These are phyloP conservation scores for Tachystola acroxantha DNA, from an alignment of 2,888 invertebrate species.

Conservation along the genomic window DNA sequence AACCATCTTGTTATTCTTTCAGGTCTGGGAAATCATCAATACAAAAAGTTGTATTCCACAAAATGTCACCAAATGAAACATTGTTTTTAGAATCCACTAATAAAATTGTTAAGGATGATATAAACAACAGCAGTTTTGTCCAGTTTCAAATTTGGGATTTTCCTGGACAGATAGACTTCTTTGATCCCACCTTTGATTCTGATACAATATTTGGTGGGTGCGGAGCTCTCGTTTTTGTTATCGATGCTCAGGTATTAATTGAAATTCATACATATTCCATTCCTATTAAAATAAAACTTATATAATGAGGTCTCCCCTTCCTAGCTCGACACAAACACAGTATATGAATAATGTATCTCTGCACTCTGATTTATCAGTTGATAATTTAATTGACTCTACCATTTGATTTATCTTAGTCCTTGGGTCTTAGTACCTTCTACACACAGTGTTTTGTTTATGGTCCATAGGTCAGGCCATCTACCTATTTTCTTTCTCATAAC, in stretches of 20 bases:
- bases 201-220: conserved; percentile 98
- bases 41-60: conserved; percentile 99
- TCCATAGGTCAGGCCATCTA: too few species aligned
- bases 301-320: too few species aligned
- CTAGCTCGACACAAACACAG: too few species aligned
- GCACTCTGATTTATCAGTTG: too few species aligned
- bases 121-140: conserved; percentile 96
- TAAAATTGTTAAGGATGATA: conserved; percentile 98
- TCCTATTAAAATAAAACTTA: too few species aligned
- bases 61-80: conserved; percentile 99
- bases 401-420: too few species aligned
- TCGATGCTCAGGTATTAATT: conserved; percentile 94
- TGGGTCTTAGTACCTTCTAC: too few species aligned
- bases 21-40: conserved; percentile 99
- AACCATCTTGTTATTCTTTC: conserved; percentile 43
- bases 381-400: too few species aligned
- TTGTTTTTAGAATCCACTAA: conserved; percentile 98
- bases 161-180: conserved; percentile 99
- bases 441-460: too few species aligned
- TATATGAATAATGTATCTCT: too few species aligned
- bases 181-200: conserved; percentile 96
- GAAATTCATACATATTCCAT: too few species aligned
- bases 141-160: conserved; percentile 99
- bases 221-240: conserved; percentile 98
- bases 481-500: too few species aligned